Percentiles rank a stretch among this genome's conserved stretches.
Conservation (phyloP, 1,140 invertebrate species). For the Sitobion miscanthi region DNA sequence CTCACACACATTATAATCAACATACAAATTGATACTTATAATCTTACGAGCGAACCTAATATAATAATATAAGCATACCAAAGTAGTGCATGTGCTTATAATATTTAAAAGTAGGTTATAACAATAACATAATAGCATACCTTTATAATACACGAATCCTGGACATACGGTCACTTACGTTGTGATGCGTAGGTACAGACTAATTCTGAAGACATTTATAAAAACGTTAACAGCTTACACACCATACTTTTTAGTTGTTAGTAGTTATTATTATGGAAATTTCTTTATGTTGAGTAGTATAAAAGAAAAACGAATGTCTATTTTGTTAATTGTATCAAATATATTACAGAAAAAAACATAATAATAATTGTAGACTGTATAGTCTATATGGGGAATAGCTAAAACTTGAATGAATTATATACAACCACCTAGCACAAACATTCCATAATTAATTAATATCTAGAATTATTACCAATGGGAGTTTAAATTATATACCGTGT, state of each 20-base stretch:
- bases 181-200: background rate
- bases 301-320: background rate
- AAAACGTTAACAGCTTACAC: background rate
- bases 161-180: background rate
- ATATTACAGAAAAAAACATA: background rate
- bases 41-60: background rate
- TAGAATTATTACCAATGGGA: background rate
- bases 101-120: background rate
- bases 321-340: background rate
- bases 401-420: background rate
- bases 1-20: background rate
- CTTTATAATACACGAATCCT: background rate
- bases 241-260: background rate
- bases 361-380: background rate
- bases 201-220: background rate
- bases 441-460: background rate
- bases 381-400: background rate
- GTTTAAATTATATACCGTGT: background rate
- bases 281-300: background rate
- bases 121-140: background rate
- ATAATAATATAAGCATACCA: background rate
- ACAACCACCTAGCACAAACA: background rate
- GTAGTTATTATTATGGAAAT: background rate
- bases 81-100: background rate
- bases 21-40: slow-evolving; percentile 43